Conservation (phyloP, 1,140 invertebrate genomes). For the Plodia interpunctella region DNA sequence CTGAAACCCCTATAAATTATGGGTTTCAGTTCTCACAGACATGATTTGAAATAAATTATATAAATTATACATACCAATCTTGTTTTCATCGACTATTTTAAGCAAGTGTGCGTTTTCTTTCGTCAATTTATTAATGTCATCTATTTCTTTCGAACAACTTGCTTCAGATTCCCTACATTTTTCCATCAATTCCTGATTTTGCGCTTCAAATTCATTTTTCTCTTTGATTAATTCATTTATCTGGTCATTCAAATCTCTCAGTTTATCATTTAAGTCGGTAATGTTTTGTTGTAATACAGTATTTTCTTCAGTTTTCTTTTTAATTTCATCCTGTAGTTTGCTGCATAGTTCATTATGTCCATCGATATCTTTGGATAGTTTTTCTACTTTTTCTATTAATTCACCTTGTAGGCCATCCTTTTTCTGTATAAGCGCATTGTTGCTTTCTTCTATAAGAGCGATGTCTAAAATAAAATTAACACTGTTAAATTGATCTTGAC, state of each 20-base stretch:
- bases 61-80: slow-evolving; percentile 29
- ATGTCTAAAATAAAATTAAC: slow-evolving; percentile 8
- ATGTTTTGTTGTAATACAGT: too few relatives aligned
- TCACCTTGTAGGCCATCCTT: slow-evolving; percentile 30
- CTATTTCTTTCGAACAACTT: slow-evolving; percentile 11
- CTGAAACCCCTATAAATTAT: too few relatives aligned
- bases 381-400: slow-evolving; percentile 26
- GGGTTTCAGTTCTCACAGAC: too few relatives aligned
- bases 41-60: too few relatives aligned
- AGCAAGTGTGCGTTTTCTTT: slow-evolving; percentile 29
- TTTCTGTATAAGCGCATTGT: slow-evolving; percentile 37
- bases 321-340: slow-evolving; percentile 21
- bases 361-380: slow-evolving; percentile 26
- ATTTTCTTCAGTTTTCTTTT: slow-evolving; percentile 21
- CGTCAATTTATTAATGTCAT: slow-evolving; percentile 25
- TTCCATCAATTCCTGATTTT: slow-evolving; percentile 7
- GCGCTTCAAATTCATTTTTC: slow-evolving; percentile 19
- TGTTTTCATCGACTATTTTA: slow-evolving; percentile 32
- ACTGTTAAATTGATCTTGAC: too few relatives aligned
- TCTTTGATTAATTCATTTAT: slow-evolving; percentile 24
- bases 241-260: slow-evolving; percentile 22
- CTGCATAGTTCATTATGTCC: slow-evolving; percentile 22
- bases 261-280: slow-evolving; percentile 24
- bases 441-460: slow-evolving; percentile 21
- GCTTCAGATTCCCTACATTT: background rate